Evolutionary conservation across 2,888 invertebrate species (phyloP), one percentile per base, ranked within the genome.

Genomic region (Cosmia pyralina): DNA sequence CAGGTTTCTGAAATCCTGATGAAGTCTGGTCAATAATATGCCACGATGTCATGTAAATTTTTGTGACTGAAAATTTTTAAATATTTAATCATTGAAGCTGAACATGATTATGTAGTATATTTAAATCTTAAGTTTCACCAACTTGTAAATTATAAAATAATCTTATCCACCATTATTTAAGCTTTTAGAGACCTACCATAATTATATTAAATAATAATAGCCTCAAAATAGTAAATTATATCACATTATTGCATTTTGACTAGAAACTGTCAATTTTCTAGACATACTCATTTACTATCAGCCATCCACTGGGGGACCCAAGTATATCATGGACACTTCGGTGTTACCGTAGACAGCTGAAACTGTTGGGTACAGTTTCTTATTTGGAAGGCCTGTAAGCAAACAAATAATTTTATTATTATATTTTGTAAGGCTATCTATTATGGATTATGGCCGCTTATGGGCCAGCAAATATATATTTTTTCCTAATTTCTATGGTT

Each of bases 261-360:
- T 91, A 90, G 90, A 88, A 87, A 85, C 85, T 73, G 74, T 63
- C 66, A 79, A 70, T 77, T 83, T 87, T 83, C 85, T 88, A 88
- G 77, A 83, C 80, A 75, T 69, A 74, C 74, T 74, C 48, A 78
- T 86, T 88, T 65, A 85, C 81, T 88, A 96, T 98, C 97, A 99
- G 96, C 99, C 99, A 97, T 99, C 99, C 90, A 99, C 94, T n/a
- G 99, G 99, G 82, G 98, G 98, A 83, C 99, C 99, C 88, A 99
- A 96, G 94, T 99, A 99, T 59, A 99, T 99, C 99, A 99, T 99
- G 53, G 99, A 99, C 57, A 99, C 99, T 97, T 99, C 99, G 64
- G 99, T 99, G 93, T 99, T 99, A 77, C 99, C 99, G 96, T 99
- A 99, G 17, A 99, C 99, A 77, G 99, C 99, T 65, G 99, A 99